Base-by-base conservation (phyloP, 2,797 vertebrate genomes). In the Luscinia luscinia region DNA sequence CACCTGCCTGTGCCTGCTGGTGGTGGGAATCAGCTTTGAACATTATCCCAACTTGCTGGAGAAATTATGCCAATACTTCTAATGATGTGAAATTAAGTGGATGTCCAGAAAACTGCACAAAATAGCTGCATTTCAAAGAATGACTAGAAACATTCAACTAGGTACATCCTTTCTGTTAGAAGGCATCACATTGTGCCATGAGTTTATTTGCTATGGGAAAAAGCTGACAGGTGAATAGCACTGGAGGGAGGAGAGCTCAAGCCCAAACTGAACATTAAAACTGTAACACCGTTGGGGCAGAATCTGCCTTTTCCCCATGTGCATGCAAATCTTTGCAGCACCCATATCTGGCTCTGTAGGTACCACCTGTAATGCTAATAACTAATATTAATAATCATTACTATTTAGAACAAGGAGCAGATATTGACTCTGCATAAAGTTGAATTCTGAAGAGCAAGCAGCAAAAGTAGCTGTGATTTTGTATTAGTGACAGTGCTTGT, bases 1-100 rank as follows among this genome's bases (percentile, higher is more conserved):
- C 88, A 90, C 90, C 86, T 95, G 88, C 94, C 81, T 84, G 84
- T 46, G 81, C 80, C 84, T 76, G 79, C 55, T 63, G 64, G 91
- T 93, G 66, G 87, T 73, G 59, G 78, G 66, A 90, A 75, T 66
- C 66, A 59, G 83, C 90, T 88, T 45, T 84, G 90, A 88, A 88
- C 70, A 40, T 79, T 66, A 63, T 26, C 74, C 55, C 67, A 80
- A 70, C 59, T 84, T 59, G 67, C 34, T 3, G 1, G 23, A 90
- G 52, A 84, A 87, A 82, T 5, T 2, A 84, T 54, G 48, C 55
- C 85, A 52, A 52, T 66, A 52, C 52, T 95, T 93, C 24, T 72
- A 92, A 91, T 28, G 58, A 91, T 55, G 18, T 55, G 62, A 87
- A 92, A 83, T 72, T 78, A 81, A 38, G 58, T 23, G 6, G n/a